Base-by-base conservation (phyloP, 2,113 vertebrate genomes). In the Otis tarda region DNA sequence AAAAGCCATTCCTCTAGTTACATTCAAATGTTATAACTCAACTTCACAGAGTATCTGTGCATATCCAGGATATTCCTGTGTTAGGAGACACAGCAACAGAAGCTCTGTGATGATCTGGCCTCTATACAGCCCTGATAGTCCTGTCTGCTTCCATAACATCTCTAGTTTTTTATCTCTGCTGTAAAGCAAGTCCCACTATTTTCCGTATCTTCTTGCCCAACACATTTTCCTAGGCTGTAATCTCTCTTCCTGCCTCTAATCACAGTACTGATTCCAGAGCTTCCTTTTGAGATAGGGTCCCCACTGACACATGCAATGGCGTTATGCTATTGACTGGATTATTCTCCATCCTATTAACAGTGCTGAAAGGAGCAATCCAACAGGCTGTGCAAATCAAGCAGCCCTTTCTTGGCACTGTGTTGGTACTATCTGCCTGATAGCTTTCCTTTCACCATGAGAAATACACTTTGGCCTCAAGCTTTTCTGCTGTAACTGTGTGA, bases 191-290 rank as follows among this genome's bases (percentile, higher is more conserved):
- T 71, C 39, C 37, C 61, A 60, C 73, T 87, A 9, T 59, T 86
- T 88, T 39, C 76, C 55, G 53, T 69, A 50, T 93, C 80, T 73
- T 83, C 77, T 94, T 78, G 57, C 37, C 33, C 73, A 37, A 33
- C 12, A 11, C 83, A 39, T 49, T 87, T 83, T 89, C 52, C 76
- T 49, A 21, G 68, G 64, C 60, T 78, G 35, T 41, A 95, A 95
- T 95, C 76, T 64, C 83, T 68, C 76, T 96, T 95, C 88, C 95
- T 96, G 88, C 43, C 24, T 78, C 61, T 93, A 95, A 96, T 92
- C 83, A 59, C 73, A 10, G 39, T 84, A 64, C 52, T 92, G 86
- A 93, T 87, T 96, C 49, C 76, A 80, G 57, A 78, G 57, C 52
- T 94, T 94, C 83, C 90, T 93, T 90, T 65, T 43, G 57, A 80